Percentiles rank a stretch among this genome's conserved stretches.
Evolutionary conservation across 2,797 vertebrate species (phyloP).

Genomic region (Schizopygopsis malacanthus): DNA sequence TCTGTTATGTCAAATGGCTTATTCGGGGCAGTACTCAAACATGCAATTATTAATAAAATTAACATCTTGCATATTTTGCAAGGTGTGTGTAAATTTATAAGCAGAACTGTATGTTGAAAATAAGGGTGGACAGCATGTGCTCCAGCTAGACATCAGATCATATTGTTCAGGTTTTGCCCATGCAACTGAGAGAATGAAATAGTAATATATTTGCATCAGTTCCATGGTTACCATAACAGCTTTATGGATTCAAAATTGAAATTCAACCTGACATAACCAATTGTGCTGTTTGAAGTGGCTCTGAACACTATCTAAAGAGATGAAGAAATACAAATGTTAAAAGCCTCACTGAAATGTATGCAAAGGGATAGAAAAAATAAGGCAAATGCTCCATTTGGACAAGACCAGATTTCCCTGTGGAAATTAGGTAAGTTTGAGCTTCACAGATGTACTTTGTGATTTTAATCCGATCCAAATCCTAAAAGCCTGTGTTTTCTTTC

Average conservation of each 20-base stretch:
- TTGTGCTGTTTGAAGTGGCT: background rate
- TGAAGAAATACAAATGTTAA: conserved; percentile 24
- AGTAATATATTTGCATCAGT: background rate
- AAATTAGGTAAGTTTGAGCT: conserved; percentile 29
- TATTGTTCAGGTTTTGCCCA: background rate
- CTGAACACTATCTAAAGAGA: conserved; percentile 18
- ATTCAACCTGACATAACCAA: conserved; percentile 28
- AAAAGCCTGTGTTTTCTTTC: background rate
- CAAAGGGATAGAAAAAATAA: conserved; percentile 11
- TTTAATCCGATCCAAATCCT: background rate
- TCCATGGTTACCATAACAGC: no score
- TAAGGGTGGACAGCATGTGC: background rate
- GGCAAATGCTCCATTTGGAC: background rate
- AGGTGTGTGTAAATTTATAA: background rate
- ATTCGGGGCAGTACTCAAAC: background rate
- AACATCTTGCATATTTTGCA: background rate
- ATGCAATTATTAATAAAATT: background rate
- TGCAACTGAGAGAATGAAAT: background rate
- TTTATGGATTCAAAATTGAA: conserved; percentile 21
- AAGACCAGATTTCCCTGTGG: conserved; percentile 22
- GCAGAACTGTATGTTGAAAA: background rate
- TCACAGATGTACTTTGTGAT: conserved; percentile 37
- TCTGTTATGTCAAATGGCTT: background rate
- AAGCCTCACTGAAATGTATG: conserved; percentile 13
- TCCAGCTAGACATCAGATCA: background rate